Base-by-base conservation (phyloP, 2,797 vertebrate species). In the Anolis apletophallus region DNA sequence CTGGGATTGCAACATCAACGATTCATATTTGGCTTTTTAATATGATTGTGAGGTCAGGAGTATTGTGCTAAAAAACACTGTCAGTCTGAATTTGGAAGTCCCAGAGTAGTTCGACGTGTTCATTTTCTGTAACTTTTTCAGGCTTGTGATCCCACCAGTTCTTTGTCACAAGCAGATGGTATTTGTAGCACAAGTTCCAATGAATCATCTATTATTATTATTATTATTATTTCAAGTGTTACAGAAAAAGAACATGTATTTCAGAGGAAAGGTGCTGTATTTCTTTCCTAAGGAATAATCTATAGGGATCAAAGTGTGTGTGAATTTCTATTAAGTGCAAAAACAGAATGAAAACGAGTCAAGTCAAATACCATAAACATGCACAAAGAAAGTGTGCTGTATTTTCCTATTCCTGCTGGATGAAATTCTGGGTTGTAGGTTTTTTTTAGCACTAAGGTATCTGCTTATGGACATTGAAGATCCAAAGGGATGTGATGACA, bases 281-380 rank as follows among this genome's bases (percentile, higher is more conserved):
- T 83, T 83, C 64, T 82, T 64, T 61, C 40, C n/a, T 80, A 67
- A 80, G 17, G 40, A 71, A 36, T 79, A 61, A 89, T 91, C 90
- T 91, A 50, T 54, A 79, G 80, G 52, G 12, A 67, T 50, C 54
- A 16, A 52, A 21, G 17, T 61, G 5, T 46, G 54, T 76, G 7
- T 14, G 1, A 46, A 67, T 84, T 82, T 52, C 76, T 34, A 17
- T 32, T 7, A 57, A 76, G 50, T n/a, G 52, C 26, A 82, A 76
- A n/a, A 77, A 78, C 3, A 69, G 36, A n/a, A 46, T 46, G 46
- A 6, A 46, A 46, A 81, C 16, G 23, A 69, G 52, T 21, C 50
- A 68, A 10, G 34, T 68, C 17, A 13, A 17, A n/a, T 59, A 17
- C 4, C 12, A 83, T 8, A 76, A 14, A 52, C 34, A 23, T 57